Base-by-base conservation (phyloP, 2,888 invertebrate species). In the Pandemis corylana region DNA sequence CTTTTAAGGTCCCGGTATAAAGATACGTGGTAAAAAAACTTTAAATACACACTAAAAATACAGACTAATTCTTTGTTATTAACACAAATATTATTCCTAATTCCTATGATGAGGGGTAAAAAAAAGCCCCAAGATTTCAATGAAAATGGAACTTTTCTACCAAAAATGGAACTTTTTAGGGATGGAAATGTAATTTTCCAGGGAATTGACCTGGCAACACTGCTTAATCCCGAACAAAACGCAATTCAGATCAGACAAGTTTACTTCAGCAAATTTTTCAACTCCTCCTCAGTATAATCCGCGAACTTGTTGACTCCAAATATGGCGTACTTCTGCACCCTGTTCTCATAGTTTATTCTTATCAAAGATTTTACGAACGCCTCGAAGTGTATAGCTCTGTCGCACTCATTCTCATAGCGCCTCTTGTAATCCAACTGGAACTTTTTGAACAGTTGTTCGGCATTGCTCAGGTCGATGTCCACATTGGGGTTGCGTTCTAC, bases 221-320 rank as follows among this genome's bases (percentile, higher is more conserved):
- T n/a, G n/a, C n/a, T n/a, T n/a, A n/a, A n/a, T n/a, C n/a, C n/a
- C n/a, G n/a, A n/a, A n/a, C n/a, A n/a, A n/a, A n/a, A n/a, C n/a
- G n/a, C 28, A 36, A 36, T 44, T 44, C 7, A 44, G 44, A 10
- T 44, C 7, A 10, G 12, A 51, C 51, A 13, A 51, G n/a, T 51
- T 51, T 51, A 51, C 51, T 51, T 51, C 6, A 51, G n/a, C n/a
- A 5, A 51, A 51, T 51, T 6, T n/a, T n/a, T n/a, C n/a, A 51
- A 51, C 51, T 51, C 77, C 76, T 56, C 53, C 9, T 56, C 53
- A 6, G 53, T 56, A 20, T 56, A 56, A 20, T 56, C 53, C 15
- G 53, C 53, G 15, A 56, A 56, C 15, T 56, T 56, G 15, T 56
- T 56, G 6, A 56, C 15, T 15, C 2, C 53, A 20, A 56, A 56